phyloP scores from a whole-genome alignment of 2,113 vertebrate genomes.

The Larimichthys polyactis region DNA sequence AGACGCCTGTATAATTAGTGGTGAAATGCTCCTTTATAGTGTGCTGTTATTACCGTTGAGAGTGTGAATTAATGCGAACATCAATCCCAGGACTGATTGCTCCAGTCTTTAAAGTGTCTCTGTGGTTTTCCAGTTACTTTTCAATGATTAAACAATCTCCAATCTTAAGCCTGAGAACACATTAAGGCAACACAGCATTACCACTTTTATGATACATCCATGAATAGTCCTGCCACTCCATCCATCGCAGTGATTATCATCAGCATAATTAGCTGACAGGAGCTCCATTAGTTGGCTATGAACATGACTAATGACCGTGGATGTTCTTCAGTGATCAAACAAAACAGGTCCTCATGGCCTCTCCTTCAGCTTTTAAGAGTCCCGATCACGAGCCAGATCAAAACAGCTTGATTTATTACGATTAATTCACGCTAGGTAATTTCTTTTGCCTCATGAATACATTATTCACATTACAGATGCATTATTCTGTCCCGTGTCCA shows the following conservation, averaged over 20 bases:
- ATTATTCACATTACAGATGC: slow-evolving; percentile 17
- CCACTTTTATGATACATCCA: slow-evolving; percentile 20
- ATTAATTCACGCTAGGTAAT: not conserved
- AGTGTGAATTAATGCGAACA: not conserved
- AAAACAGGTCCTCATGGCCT: slow-evolving; percentile 11
- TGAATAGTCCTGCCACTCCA: slow-evolving; percentile 39
- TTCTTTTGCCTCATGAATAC: slow-evolving; percentile 9
- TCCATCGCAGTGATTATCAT: slow-evolving; percentile 53
- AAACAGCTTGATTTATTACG: slow-evolving; percentile 9
- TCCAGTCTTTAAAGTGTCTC: not conserved
- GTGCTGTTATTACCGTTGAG: not conserved
- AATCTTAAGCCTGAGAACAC: not conserved
- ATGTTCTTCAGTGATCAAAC: slow-evolving; percentile 40
- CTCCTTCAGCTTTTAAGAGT: slow-evolving; percentile 12
- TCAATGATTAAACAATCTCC: not conserved
- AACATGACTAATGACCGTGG: slow-evolving; percentile 23
- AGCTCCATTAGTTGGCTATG: slow-evolving; percentile 38
- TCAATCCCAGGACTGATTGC: not conserved
- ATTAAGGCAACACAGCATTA: slow-evolving; percentile 12
- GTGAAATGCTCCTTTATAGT: not conserved
- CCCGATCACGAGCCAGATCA: slow-evolving; percentile 28
- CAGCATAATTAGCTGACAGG: slow-evolving; percentile 54
- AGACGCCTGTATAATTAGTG: not conserved
- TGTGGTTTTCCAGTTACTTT: not conserved
- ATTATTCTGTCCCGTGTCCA: not conserved